Conservation (phyloP, 2,113 vertebrate genomes). For the Cromileptes altivelis region DNA sequence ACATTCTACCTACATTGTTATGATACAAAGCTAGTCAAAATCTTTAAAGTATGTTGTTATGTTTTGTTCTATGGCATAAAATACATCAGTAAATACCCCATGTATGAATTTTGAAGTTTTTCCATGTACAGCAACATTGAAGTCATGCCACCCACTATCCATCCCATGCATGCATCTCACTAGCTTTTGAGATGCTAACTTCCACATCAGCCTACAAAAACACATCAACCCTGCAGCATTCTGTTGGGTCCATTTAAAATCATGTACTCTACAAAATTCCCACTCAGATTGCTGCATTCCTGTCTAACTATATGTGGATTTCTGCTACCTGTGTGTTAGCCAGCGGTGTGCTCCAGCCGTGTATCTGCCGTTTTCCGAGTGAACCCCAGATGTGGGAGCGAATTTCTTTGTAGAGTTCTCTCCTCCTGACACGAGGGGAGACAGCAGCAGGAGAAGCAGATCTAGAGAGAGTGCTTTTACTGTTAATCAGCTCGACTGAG, state of each 20-base stretch:
- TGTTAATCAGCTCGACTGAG: conserved; percentile 23
- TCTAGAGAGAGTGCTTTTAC: conserved; percentile 46
- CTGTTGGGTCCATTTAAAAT: neutral
- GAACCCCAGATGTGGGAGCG: conserved; percentile 86
- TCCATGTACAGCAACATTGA: no score
- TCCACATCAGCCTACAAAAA: no score
- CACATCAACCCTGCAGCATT: no score
- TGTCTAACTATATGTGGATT: neutral
- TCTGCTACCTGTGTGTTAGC: conserved; percentile 70
- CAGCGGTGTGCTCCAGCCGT: conserved; percentile 86
- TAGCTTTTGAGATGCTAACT: no score
- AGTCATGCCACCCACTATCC: no score
- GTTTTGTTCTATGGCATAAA: no score
- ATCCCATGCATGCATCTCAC: no score
- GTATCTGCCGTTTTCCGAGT: conserved; percentile 85
- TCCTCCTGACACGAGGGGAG: conserved; percentile 83
- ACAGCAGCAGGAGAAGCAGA: conserved; percentile 63
- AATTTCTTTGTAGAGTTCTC: conserved; percentile 87
- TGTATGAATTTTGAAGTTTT: no score
- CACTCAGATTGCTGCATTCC: neutral
- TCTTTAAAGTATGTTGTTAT: no score
- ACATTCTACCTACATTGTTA: no score
- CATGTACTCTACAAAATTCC: neutral
- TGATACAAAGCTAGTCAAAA: no score
- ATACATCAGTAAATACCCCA: no score